Base-by-base conservation (phyloP, 2,113 vertebrate species). In the Bujurquina vittata region DNA sequence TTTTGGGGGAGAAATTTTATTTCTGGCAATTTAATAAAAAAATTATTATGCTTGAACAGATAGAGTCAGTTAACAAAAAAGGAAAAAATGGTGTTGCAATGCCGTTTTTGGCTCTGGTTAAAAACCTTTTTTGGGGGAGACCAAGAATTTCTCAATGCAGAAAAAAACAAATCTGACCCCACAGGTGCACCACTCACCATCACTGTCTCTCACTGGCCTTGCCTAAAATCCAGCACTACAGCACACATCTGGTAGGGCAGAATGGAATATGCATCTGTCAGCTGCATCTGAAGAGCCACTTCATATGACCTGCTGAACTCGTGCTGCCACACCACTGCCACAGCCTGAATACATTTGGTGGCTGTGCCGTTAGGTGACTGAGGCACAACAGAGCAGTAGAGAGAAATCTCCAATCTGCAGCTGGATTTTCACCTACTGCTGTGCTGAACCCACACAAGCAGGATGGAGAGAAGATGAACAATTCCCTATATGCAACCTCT, bases 391-490 rank as follows among this genome's bases (percentile, higher is more conserved):
- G 31, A 26, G 35, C 33, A 17, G 2, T 54, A 37, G 76, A 37
- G 29, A 61, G 31, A 62, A 55, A 63, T 33, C 35, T 23, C 14
- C 15, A 9, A 31, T 40, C 77, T 55, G 74, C 26, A 75, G 63
- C 49, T 65, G 58, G n/a, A 75, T 63, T 14, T 67, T 65, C 77
- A 67, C 75, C 85, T 84, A 83, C 84, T 84, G 77, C 56, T 82
- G 26, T 75, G 43, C n/a, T 77, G 37, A 83, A 87, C 81, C 87
- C 79, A 88, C 75, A 87, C 84, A 86, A 75, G 75, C 11, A 75
- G 58, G 81, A 59, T 26, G 74, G 55, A 65, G 37, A 79, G 31
- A 76, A 62, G 78, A 88, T 60, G 84, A 90, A 80, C n/a, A 75
- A 56, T 26, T 83, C 52, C 56, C 73, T 84, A 91, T 88, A 85